Evolutionary conservation across 1,140 invertebrate species (phyloP), one percentile per base, ranked within the genome.

Genomic region (Bombus difficillimus): DNA sequence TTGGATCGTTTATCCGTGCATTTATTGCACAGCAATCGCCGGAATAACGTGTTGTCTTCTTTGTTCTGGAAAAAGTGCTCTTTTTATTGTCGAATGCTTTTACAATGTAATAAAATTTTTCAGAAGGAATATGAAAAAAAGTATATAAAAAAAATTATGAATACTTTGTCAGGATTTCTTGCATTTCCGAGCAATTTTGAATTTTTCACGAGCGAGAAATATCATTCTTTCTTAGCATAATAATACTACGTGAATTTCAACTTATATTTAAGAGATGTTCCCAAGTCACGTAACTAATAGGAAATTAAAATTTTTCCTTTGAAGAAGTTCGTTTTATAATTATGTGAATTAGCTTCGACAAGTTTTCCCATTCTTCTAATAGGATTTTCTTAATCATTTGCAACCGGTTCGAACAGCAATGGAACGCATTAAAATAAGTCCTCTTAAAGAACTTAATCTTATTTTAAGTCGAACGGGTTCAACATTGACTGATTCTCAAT

Each of bases 341-440:
- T 78, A 41, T 59, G 59, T 8, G 10, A 78, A 78, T 66, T 64
- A 34, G 15, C 28, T 18, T 32, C 57, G 57, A 64, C 57, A 39
- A 41, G 57, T 39, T 62, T 78, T 64, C 37, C 28, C 57, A 43
- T 78, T 66, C 57, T 41, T 78, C 75, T 78, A 78, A 78, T 41
- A 41, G 75, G 75, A 78, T 78, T 78, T 64, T 78, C 75, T 78
- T 78, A 78, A 78, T 78, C 75, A 78, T 78, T 64, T 41, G 57
- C 75, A 78, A 78, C 34, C 75, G 28, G 28, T 18, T 25, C 28
- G 75, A 64, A 78, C 37, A 64, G 75, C 75, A 78, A 78, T 32
- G 57, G 32, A 79, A 43, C 62, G 77, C n/a, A 68, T 68, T 79
- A 68, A 68, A 32, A 18, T 68, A 68, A 79, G 41, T 37, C 75